These are phyloP conservation scores for Tanytarsus gracilentus DNA, from an alignment of 2,888 invertebrate species.

Conservation along the genomic window DNA sequence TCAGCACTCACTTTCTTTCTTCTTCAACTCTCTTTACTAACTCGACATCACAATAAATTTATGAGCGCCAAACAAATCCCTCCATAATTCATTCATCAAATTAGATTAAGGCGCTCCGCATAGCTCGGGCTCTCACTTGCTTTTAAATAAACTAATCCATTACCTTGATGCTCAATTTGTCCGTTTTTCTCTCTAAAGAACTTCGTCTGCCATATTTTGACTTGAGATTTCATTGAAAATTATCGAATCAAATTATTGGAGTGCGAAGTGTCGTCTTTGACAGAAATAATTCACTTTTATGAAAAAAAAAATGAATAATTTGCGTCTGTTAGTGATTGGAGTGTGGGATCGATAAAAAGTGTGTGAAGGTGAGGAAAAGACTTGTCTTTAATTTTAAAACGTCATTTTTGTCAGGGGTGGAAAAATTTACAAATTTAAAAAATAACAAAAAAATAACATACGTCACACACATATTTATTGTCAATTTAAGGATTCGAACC, in stretches of 20 bases:
- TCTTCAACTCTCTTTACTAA: neutral
- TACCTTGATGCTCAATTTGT: conserved; percentile 6
- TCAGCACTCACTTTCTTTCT: neutral
- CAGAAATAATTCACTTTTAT: neutral
- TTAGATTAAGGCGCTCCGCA: conserved; percentile 21
- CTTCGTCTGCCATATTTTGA: neutral
- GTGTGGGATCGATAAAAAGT: too few relatives aligned
- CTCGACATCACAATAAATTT: conserved; percentile 8
- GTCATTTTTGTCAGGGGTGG: too few relatives aligned
- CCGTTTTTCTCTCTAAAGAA: too few relatives aligned
- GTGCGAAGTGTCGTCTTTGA: neutral
- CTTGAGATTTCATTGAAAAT: conserved; percentile 10
- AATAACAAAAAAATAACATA: too few relatives aligned
- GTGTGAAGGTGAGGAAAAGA: too few relatives aligned
- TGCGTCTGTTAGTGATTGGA: conserved; percentile 2
- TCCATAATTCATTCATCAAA: conserved; percentile 26
- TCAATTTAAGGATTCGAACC: too few relatives aligned
- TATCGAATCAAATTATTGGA: neutral
- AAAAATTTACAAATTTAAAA: too few relatives aligned
- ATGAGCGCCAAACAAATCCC: conserved; percentile 21
- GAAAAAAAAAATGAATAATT: conserved; percentile 17
- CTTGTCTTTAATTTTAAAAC: too few relatives aligned
- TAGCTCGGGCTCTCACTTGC: neutral
- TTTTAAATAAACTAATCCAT: conserved; percentile 10
- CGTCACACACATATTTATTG: too few relatives aligned